These are phyloP conservation scores for Chloebia gouldiae DNA, from an alignment of 2,113 vertebrate genomes.

Conservation along the genomic window DNA sequence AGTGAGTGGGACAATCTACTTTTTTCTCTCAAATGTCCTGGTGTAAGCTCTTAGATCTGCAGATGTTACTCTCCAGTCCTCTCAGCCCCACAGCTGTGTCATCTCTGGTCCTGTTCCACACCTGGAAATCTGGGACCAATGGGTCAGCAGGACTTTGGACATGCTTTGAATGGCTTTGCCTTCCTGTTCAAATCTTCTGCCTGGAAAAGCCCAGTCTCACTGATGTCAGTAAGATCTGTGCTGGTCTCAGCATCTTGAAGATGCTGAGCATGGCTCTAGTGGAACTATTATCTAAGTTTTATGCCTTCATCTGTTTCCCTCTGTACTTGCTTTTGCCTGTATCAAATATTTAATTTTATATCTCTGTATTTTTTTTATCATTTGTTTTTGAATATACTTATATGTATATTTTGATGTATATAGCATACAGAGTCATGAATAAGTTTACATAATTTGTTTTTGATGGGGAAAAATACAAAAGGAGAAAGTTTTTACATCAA, in stretches of 20 bases:
- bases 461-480: neutral
- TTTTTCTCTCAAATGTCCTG: neutral
- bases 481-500: neutral
- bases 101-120: neutral
- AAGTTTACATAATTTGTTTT: neutral
- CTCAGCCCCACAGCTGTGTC: rapidly evolving
- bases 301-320: neutral
- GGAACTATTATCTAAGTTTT: neutral
- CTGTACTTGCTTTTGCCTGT: neutral
- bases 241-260: neutral
- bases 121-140: neutral
- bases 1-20: neutral
- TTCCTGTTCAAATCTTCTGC: neutral
- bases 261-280: neutral
- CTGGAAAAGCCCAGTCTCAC: neutral
- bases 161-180: neutral
- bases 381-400: neutral
- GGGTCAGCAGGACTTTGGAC: neutral
- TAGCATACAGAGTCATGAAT: neutral
- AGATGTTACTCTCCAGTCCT: neutral
- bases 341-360: neutral
- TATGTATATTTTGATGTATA: neutral
- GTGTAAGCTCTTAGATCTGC: neutral
- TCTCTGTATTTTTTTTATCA: neutral
- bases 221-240: neutral